Evolutionary conservation across 2,888 invertebrate species (phyloP).

Genomic region (Sesia apiformis): DNA sequence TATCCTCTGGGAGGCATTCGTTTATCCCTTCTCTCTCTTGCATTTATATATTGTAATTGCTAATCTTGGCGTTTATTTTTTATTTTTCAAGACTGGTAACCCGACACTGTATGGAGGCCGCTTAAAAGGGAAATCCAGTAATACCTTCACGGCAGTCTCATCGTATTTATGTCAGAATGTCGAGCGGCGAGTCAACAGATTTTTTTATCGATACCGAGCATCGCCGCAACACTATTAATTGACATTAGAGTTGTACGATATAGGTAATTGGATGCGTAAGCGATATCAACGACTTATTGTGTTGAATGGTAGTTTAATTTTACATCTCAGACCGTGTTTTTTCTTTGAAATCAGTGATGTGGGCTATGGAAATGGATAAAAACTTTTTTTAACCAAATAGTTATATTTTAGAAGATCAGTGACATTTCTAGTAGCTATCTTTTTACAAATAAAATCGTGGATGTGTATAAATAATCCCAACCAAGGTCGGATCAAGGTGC

Average conservation of each 20-base stretch:
- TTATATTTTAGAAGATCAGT: too few relatives aligned
- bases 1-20: conserved; percentile 41
- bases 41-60: conserved; percentile 39
- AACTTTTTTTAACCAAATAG: too few relatives aligned
- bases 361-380: too few relatives aligned
- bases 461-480: too few relatives aligned
- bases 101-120: conserved; percentile 43
- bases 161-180: conserved; percentile 41
- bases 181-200: neutral
- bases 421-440: too few relatives aligned
- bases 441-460: too few relatives aligned
- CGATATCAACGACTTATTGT: conserved; percentile 18
- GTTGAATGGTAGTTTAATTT: neutral
- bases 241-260: conserved; percentile 20
- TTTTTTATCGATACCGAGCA: conserved; percentile 1
- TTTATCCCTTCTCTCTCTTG: conserved; percentile 24
- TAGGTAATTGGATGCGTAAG: conserved; percentile 11
- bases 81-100: conserved; percentile 29
- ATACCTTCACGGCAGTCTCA: conserved; percentile 59
- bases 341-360: too few relatives aligned
- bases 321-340: too few relatives aligned
- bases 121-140: conserved; percentile 62
- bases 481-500: too few relatives aligned
- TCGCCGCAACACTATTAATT: conserved; percentile 56
- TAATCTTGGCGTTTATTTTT: conserved; percentile 24